phyloP scores from a whole-genome alignment of 2,113 vertebrate genomes.

The Gymnobelideus leadbeateri region DNA sequence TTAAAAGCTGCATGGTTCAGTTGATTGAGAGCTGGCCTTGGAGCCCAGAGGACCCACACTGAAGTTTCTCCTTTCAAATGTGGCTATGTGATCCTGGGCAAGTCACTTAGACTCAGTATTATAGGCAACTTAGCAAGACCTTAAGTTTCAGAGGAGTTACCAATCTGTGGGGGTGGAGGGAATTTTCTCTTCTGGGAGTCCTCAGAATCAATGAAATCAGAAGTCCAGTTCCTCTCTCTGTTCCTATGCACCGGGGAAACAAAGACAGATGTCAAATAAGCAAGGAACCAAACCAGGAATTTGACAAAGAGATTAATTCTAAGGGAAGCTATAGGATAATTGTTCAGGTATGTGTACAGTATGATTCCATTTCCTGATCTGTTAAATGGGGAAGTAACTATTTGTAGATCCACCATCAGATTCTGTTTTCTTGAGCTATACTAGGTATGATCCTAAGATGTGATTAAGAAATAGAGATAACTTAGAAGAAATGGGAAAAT shows the following conservation, averaged over 20 bases:
- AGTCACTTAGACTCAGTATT: neutral
- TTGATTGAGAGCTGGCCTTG: neutral
- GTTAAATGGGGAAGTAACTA: neutral
- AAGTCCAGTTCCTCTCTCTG: neutral
- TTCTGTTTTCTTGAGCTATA: neutral
- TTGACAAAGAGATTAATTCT: neutral
- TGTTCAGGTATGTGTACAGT: neutral
- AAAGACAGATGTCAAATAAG: neutral
- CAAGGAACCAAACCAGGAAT: neutral
- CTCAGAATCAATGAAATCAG: neutral
- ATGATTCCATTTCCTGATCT: neutral
- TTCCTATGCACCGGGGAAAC: neutral
- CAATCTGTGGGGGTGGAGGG: neutral
- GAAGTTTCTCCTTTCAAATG: neutral
- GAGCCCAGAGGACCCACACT: no score
- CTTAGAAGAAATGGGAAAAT: neutral
- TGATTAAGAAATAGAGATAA: neutral
- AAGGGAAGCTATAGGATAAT: neutral
- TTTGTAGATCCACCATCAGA: neutral
- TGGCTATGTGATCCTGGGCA: neutral
- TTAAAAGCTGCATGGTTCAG: neutral
- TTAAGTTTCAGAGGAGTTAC: neutral
- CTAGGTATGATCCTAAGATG: neutral
- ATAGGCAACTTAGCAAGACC: neutral
- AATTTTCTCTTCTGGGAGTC: neutral